Conservation (phyloP, 2,888 invertebrate genomes). For the Himalopsyche anomala region DNA sequence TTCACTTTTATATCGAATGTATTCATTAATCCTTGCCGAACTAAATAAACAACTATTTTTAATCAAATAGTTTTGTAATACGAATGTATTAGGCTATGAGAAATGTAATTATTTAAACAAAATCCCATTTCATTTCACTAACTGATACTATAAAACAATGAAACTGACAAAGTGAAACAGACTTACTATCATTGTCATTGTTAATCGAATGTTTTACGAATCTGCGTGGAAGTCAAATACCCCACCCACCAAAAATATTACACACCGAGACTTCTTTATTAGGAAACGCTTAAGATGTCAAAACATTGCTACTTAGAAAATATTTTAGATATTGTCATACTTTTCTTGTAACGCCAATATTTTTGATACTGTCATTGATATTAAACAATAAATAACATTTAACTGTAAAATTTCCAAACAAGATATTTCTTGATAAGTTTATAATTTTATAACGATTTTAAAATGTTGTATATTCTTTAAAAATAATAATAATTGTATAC, state of each 20-base stretch:
- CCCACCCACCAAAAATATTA: background rate
- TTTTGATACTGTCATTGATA: background rate
- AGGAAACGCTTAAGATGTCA: slow-evolving; percentile 3
- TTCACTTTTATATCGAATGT: background rate
- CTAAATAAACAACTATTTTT: background rate
- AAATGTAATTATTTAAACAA: too few species aligned
- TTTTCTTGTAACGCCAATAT: background rate
- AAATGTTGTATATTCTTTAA: background rate
- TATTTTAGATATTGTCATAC: background rate
- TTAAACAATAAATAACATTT: background rate
- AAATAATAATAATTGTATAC: background rate
- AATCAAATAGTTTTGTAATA: too few species aligned
- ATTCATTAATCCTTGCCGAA: background rate
- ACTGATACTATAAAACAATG: background rate
- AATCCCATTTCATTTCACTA: background rate
- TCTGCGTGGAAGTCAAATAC: slow-evolving; percentile 16
- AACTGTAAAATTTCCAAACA: background rate
- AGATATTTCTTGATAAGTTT: background rate
- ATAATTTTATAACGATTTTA: background rate
- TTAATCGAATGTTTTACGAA: slow-evolving; percentile 4
- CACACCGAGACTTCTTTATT: slow-evolving; percentile 9
- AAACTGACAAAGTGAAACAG: background rate
- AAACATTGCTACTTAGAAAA: slow-evolving; percentile 19
- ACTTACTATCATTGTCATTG: slow-evolving; percentile 6
- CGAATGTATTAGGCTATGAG: too few species aligned